phyloP scores from a whole-genome alignment of 2,113 vertebrate genomes.

The Dunckerocampus dactyliophorus region DNA sequence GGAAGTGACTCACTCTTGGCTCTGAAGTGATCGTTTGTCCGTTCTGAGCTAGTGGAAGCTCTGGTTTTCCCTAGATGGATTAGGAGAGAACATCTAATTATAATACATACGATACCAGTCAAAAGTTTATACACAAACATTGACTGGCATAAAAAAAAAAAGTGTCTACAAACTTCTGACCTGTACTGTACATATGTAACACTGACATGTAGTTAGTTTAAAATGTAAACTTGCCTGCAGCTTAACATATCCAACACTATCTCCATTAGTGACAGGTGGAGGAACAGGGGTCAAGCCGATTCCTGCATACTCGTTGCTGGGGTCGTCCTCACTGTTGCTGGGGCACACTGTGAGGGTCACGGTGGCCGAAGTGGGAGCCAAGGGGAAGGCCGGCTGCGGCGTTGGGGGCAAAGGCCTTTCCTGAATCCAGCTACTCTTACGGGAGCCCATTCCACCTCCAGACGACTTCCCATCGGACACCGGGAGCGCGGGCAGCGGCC shows the following conservation, averaged over 20 bases:
- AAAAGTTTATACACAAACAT: neutral
- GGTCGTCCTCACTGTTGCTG: conserved; percentile 63
- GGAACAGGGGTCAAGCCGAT: conserved; percentile 74
- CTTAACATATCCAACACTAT: conserved; percentile 77
- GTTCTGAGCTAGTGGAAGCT: conserved; percentile 59
- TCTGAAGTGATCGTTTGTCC: conserved; percentile 65
- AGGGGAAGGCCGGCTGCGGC: conserved; percentile 71
- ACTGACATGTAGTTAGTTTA: neutral
- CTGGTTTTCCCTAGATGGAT: conserved; percentile 70
- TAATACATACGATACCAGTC: neutral
- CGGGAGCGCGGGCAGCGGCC: conserved; percentile 84
- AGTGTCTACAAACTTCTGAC: neutral
- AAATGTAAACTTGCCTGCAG: conserved; percentile 64
- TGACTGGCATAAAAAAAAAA: neutral
- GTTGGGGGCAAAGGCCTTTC: conserved; percentile 85
- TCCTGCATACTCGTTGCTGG: conserved; percentile 83
- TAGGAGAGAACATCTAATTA: neutral
- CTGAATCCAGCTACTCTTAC: conserved; percentile 86
- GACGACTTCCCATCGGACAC: conserved; percentile 75
- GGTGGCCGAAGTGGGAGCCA: conserved; percentile 54
- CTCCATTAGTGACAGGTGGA: conserved; percentile 59
- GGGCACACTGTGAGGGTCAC: conserved; percentile 53
- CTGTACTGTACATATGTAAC: no score
- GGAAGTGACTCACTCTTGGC: conserved; percentile 52
- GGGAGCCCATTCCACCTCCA: conserved; percentile 74